Base-by-base conservation (phyloP, 2,888 invertebrate species). In the Drosophila phalerata region DNA sequence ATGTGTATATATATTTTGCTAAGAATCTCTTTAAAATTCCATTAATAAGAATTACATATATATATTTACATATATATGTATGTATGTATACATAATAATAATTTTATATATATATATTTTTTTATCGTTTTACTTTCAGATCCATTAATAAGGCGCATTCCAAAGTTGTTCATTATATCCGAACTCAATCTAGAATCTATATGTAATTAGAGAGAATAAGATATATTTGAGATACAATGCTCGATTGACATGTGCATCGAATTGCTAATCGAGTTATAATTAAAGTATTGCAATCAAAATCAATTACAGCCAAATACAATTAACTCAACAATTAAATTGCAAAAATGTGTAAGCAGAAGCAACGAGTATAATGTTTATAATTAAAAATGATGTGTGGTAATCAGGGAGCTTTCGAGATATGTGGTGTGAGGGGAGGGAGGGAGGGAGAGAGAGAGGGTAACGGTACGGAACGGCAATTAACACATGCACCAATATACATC, bases 121-220 rank as follows among this genome's bases (percentile, higher is more conserved):
- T 66, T 62, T 63, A 47, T 76, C 47, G 55, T 48, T 70, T 73
- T 69, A 68, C 69, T 71, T 73, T 88, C 85, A 86, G 89, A 90
- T 88, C 80, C 88, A 84, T 81, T 81, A 72, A 70, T 90, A 90
- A 90, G 88, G 88, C 90, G 86, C 79, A 76, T 89, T 86, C 89
- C 76, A 86, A 89, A 79, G 75, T 70, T 72, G 77, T 76, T 80
- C 73, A 71, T 55, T 78, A 66, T 58, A 71, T 81, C 78, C 81
- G 85, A 85, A 87, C 67, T 82, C 78, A 81, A 78, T 81, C 86
- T 79, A 77, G 81, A 68, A 86, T 75, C 81, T 86, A 89, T 77
- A 89, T 53, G 56, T 58, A 83, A 83, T 85, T 77, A 83, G 84
- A 78, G 68, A 88, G 77, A 75, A 73, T 79, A 69, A 60, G 68